These are phyloP conservation scores for Abrostola tripartita DNA, from an alignment of 2,888 invertebrate genomes.

Conservation along the genomic window DNA sequence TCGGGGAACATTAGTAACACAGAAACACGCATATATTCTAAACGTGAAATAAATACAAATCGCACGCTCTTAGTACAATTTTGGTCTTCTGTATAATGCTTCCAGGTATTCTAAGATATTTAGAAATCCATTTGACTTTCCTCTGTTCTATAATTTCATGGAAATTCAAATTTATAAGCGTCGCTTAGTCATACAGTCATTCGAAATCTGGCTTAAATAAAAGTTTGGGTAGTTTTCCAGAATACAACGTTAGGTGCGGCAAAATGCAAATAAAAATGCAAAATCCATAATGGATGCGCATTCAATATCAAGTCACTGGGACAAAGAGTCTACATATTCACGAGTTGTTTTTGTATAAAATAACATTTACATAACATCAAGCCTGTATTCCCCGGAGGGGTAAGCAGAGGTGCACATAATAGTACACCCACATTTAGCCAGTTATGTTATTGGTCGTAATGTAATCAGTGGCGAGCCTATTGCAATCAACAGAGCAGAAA, in stretches of 20 bases:
- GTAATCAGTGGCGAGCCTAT: no score
- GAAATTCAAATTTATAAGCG: no score
- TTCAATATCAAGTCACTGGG: background rate
- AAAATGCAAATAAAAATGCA: background rate
- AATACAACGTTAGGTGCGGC: background rate
- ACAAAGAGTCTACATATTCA: no score
- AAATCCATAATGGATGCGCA: background rate
- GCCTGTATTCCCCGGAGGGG: no score
- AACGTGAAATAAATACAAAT: background rate
- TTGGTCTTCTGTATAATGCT: background rate
- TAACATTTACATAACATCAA: no score
- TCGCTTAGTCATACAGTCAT: no score
- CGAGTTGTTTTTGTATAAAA: no score
- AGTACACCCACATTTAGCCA: no score
- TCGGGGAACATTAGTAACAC: background rate
- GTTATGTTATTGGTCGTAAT: no score
- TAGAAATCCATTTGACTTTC: background rate
- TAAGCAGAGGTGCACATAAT: no score
- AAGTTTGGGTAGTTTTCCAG: background rate
- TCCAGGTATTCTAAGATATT: background rate
- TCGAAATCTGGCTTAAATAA: background rate
- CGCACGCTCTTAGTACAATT: background rate
- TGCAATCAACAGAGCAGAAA: no score
- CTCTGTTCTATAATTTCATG: no score
- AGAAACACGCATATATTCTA: background rate